Conservation (phyloP, 2,113 vertebrate genomes). For the Cebus imitator region DNA sequence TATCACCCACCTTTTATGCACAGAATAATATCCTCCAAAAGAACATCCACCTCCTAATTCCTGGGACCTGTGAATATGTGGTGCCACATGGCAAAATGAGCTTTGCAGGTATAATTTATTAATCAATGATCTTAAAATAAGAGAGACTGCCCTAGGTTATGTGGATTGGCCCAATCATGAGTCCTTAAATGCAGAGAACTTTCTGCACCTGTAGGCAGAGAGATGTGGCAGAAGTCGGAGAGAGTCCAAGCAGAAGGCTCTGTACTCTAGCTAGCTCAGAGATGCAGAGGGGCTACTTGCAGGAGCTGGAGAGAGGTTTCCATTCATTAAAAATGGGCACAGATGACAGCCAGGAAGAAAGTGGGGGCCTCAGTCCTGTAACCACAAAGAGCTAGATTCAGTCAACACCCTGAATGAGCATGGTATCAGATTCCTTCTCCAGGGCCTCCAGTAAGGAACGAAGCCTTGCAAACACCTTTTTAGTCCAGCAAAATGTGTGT, state of each 20-base stretch:
- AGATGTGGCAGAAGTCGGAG: neutral
- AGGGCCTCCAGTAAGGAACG: neutral
- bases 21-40: neutral
- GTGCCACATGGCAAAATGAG: neutral
- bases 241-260: neutral
- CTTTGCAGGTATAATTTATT: neutral
- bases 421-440: neutral
- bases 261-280: neutral
- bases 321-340: neutral
- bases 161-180: neutral
- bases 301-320: neutral
- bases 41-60: neutral
- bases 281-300: fast-evolving
- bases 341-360: neutral
- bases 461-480: neutral
- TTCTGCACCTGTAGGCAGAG: neutral
- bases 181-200: neutral
- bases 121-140: neutral
- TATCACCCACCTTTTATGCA: neutral
- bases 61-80: neutral
- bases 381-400: neutral
- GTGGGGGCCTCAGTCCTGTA: fast-evolving
- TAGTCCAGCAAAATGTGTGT: fast-evolving
- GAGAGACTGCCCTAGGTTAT: neutral
- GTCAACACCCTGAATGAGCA: neutral